A percentile compares a stretch with the other conserved stretches of the same genome.
Evolutionary conservation across 92 coral and sea anemone genomes (phyloP).

Genomic region (Desmophyllum pertusum): DNA sequence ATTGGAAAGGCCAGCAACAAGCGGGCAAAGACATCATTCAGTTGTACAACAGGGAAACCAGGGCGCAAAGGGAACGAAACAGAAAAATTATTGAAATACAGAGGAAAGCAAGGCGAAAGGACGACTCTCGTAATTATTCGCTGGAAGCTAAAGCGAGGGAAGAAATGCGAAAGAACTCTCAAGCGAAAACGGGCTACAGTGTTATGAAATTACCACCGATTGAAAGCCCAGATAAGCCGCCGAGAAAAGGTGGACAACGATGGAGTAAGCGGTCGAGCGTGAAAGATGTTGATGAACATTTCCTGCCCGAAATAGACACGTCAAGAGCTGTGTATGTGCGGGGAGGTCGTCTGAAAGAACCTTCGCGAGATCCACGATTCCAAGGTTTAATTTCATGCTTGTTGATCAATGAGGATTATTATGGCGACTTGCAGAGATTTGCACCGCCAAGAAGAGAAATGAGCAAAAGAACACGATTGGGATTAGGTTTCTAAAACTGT

Average conservation of each 20-base stretch:
- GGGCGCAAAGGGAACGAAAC: conserved; percentile 56
- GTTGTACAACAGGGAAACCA: conserved; percentile 50
- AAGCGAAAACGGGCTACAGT: conserved; percentile 15
- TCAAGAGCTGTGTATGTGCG: neutral
- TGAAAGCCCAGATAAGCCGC: neutral
- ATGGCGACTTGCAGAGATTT: conserved; percentile 67
- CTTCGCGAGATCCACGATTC: conserved; percentile 77
- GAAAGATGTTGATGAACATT: conserved; percentile 10
- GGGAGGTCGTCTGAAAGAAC: conserved; percentile 17
- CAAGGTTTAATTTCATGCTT: conserved; percentile 66
- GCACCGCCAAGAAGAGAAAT: conserved; percentile 55
- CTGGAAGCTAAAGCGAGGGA: neutral
- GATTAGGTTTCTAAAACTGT: conserved; percentile 12
- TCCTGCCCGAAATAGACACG: conserved; percentile 29
- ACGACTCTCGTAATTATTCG: conserved; percentile 15
- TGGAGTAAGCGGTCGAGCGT: neutral
- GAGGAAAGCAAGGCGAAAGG: conserved; percentile 62
- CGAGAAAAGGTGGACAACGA: neutral
- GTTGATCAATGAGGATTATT: conserved; percentile 49
- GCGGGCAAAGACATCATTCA: conserved; percentile 63
- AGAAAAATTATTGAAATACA: conserved; percentile 69
- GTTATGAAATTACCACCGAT: conserved; percentile 31
- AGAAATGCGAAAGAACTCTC: conserved; percentile 18
- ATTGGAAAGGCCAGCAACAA: conserved; percentile 7
- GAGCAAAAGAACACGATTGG: conserved; percentile 11